Evolutionary conservation across 2,797 vertebrate species (phyloP), one percentile per base, ranked within the genome.

Genomic region (Helostoma temminkii): DNA sequence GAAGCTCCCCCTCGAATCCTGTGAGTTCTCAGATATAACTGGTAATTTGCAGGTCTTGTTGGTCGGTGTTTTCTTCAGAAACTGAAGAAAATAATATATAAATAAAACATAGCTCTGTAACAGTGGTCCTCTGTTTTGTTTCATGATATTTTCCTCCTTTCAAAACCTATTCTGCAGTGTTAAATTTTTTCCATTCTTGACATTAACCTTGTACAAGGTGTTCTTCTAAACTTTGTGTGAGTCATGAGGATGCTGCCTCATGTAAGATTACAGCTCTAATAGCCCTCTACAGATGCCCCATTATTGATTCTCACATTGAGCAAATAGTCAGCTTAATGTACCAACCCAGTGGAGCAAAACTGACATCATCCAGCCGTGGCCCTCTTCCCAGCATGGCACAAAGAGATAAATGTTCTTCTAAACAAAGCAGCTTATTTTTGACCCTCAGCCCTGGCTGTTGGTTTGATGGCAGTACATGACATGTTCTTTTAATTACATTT

Each of bases 251-350:
- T 74, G 77, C 75, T 82, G 85, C 81, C 73, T 91, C 66, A 26
- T 87, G 86, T 90, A 86, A 85, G 87, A 90, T 90, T 86, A 88
- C 65, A 74, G 63, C 81, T 88, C 78, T 91, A 88, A 92, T 89
- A 89, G 89, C 76, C 80, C 85, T 89, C 78, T 75, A 75, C 84
- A 89, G 85, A 82, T 88, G 84, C 82, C 75, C 84, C 64, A 80
- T 82, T 91, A 92, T 92, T 90, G 91, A 91, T 93, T 92, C 78
- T 84, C 72, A 80, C 85, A 88, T 80, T 60, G 72, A 88, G 66
- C 76, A 85, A 84, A 84, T 71, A 90, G 81, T 85, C 80, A 68
- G 71, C 80, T 82, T 89, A 87, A 89, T 92, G 85, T 85, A 82
- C 74, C 66, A 77, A 91, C 72, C 74, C 82, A 88, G 74, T 83